A percentile compares a stretch with the other conserved stretches of the same genome.
Conservation (phyloP, 1,140 invertebrate species). For the Batillaria attramentaria region DNA sequence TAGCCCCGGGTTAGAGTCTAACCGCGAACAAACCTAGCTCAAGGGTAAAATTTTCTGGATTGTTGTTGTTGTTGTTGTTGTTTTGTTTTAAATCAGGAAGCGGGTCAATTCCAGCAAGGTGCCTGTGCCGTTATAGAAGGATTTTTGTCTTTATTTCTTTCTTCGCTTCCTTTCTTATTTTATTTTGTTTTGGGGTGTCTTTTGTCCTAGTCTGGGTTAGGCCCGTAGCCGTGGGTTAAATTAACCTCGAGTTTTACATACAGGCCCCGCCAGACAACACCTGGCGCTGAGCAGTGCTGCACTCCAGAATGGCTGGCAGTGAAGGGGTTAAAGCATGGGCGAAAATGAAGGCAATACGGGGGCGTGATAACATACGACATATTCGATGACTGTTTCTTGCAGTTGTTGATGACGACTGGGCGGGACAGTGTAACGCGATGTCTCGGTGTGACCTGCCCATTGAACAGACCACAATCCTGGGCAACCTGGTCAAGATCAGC, state of each 20-base stretch:
- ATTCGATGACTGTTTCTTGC: background rate
- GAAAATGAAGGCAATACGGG: background rate
- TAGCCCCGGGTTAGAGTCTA: too few species aligned
- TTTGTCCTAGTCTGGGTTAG: background rate
- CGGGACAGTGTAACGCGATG: background rate
- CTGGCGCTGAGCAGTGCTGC: too few species aligned
- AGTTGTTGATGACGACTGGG: conserved; percentile 24
- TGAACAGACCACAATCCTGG: conserved; percentile 13
- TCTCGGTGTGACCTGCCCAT: conserved; percentile 17
- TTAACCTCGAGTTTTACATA: background rate
- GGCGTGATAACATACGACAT: background rate
- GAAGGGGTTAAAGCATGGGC: background rate
- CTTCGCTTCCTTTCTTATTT: too few species aligned
- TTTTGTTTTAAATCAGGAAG: too few species aligned
- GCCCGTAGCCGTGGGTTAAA: background rate
- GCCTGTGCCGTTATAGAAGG: too few species aligned
- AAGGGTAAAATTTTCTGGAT: too few species aligned
- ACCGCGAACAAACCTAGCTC: too few species aligned
- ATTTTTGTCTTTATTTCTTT: too few species aligned
- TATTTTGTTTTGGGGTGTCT: too few species aligned
- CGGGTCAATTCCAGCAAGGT: too few species aligned
- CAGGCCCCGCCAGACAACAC: too few species aligned
- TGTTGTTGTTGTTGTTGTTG: too few species aligned
- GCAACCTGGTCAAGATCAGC: background rate
- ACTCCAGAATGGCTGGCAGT: background rate